A percentile compares a stretch with the other conserved stretches of the same genome.
These are phyloP conservation scores for Cataglyphis rosenhaueri DNA, from an alignment of 2,888 invertebrate species.

Conservation along the genomic window DNA sequence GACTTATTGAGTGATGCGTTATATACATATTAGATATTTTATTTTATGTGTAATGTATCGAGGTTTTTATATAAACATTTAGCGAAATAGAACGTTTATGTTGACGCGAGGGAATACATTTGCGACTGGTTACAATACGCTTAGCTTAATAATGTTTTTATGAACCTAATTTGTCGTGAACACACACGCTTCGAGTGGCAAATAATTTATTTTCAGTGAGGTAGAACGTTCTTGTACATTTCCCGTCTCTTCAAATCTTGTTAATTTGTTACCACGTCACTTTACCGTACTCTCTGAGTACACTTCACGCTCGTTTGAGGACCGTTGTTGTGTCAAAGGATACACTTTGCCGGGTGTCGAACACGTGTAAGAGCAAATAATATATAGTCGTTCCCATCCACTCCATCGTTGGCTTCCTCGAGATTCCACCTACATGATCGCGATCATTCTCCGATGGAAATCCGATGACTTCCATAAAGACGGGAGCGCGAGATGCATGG, in stretches of 20 bases:
- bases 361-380: slow-evolving; percentile 42
- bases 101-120: neutral
- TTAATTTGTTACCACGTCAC: neutral
- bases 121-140: neutral
- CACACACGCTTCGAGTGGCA: neutral
- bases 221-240: neutral
- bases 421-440: slow-evolving; percentile 2
- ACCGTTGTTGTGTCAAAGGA: neutral
- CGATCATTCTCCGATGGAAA: slow-evolving; percentile 60
- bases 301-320: neutral
- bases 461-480: slow-evolving; percentile 71
- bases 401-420: slow-evolving; percentile 10
- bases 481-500: slow-evolving; percentile 63
- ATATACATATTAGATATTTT: neutral
- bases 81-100: neutral
- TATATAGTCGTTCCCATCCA: slow-evolving; percentile 46
- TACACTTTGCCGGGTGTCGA: neutral
- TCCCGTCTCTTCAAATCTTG: neutral
- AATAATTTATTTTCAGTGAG: neutral
- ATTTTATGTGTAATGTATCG: neutral
- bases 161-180: neutral
- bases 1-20: too few species aligned
- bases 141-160: neutral
- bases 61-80: neutral
- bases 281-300: neutral